Evolutionary conservation across 2,888 invertebrate species (phyloP).

Genomic region (Trypoxylon attenuatum): DNA sequence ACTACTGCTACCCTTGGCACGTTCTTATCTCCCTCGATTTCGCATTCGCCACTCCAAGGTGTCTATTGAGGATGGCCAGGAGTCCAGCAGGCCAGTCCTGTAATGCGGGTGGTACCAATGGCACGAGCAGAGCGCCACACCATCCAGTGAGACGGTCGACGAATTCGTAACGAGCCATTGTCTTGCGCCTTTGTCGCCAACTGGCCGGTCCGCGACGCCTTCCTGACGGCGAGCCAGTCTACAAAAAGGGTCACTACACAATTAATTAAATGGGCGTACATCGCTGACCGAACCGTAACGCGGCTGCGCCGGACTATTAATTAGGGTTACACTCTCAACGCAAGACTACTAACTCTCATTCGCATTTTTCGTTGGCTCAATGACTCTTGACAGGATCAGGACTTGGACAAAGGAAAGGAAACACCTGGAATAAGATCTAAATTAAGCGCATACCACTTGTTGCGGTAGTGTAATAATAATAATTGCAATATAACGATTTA

Average conservation of each 20-base stretch:
- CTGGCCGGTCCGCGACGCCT: slow-evolving; percentile 53
- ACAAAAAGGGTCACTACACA: slow-evolving; percentile 57
- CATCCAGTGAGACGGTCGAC: slow-evolving; percentile 32
- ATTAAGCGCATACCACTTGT: no score
- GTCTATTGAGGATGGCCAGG: slow-evolving; percentile 24
- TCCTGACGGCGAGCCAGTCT: slow-evolving; percentile 56
- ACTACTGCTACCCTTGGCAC: slow-evolving; percentile 19
- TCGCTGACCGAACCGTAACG: slow-evolving; percentile 56
- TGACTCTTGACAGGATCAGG: no score
- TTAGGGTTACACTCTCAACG: slow-evolving; percentile 58
- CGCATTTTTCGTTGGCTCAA: slow-evolving; percentile 3
- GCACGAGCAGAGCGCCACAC: slow-evolving; percentile 44
- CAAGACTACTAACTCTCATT: slow-evolving; percentile 5
- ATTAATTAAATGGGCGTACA: slow-evolving; percentile 65
- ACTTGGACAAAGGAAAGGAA: no score
- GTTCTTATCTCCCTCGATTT: slow-evolving; percentile 20
- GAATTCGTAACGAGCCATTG: slow-evolving; percentile 56
- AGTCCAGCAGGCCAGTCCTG: no score
- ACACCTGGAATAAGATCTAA: no score
- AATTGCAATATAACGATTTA: no score
- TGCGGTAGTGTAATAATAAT: no score
- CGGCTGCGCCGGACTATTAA: slow-evolving; percentile 60
- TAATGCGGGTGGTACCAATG: slow-evolving; percentile 42
- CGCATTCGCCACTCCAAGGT: slow-evolving; percentile 20
- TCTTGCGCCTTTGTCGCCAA: slow-evolving; percentile 39